Percentiles rank a stretch among this genome's conserved stretches.
These are phyloP conservation scores for Calcarius lapponicus DNA, from an alignment of 2,797 vertebrate species.

Conservation along the genomic window DNA sequence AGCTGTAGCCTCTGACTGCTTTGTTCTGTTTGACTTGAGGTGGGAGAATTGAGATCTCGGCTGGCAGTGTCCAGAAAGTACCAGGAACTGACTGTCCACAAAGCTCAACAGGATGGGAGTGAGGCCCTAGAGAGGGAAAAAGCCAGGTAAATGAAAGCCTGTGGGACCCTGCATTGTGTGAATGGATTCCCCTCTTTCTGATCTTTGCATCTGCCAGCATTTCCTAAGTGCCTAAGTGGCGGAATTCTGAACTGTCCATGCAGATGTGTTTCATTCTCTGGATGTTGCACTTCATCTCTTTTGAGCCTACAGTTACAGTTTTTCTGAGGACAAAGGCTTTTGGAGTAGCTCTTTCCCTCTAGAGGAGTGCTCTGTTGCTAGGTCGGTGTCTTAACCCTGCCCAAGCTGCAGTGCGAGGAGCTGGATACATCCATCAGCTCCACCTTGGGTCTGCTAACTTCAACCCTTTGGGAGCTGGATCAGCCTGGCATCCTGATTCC, in stretches of 20 bases:
- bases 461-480: background rate
- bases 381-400: background rate
- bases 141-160: background rate
- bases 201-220: background rate
- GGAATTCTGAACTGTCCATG: background rate
- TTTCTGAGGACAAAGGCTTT: background rate
- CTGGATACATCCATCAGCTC: background rate
- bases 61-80: conserved; percentile 55
- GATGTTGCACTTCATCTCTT: background rate
- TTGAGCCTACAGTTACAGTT: background rate
- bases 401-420: background rate
- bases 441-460: background rate
- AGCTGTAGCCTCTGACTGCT: background rate
- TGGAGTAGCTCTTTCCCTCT: background rate
- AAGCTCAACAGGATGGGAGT: conserved; percentile 57
- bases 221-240: background rate
- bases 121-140: conserved; percentile 35
- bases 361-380: background rate
- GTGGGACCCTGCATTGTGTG: background rate
- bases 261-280: background rate
- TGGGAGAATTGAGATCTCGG: conserved; percentile 60
- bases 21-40: conserved; percentile 39
- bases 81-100: background rate
- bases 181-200: background rate
- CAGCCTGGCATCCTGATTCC: background rate